These are phyloP conservation scores for Malthinus seriepunctatus DNA, from an alignment of 2,888 invertebrate genomes.

Conservation along the genomic window DNA sequence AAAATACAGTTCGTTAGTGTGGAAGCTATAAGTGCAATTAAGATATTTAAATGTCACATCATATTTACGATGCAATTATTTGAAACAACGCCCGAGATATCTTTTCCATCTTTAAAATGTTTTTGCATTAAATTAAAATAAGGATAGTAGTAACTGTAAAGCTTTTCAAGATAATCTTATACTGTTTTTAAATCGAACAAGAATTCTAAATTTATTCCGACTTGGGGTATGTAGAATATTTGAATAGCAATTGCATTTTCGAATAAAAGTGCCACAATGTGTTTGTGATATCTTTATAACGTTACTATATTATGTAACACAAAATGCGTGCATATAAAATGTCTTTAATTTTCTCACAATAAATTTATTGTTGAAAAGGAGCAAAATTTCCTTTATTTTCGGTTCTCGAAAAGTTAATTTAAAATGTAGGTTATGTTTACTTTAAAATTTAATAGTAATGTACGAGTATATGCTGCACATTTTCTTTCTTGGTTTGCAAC, in stretches of 20 bases:
- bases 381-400: no score
- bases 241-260: conserved; percentile 22
- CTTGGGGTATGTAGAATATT: conserved; percentile 10
- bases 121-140: conserved; percentile 11
- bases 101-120: neutral
- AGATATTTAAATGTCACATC: no score
- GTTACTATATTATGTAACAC: neutral
- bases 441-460: no score
- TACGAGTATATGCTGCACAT: no score
- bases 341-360: conserved; percentile 11
- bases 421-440: no score
- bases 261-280: conserved; percentile 18
- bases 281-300: conserved; percentile 18
- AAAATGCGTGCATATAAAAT: conserved; percentile 12
- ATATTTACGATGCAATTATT: no score
- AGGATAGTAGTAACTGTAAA: conserved; percentile 2
- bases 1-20: no score
- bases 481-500: no score
- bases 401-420: no score
- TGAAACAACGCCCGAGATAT: neutral
- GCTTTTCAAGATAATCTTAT: conserved; percentile 10
- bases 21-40: no score
- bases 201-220: conserved; percentile 10
- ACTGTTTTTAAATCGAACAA: conserved; percentile 17
- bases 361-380: no score